phyloP scores from a whole-genome alignment of 1,140 invertebrate species.

The Helicoverpa armigera region DNA sequence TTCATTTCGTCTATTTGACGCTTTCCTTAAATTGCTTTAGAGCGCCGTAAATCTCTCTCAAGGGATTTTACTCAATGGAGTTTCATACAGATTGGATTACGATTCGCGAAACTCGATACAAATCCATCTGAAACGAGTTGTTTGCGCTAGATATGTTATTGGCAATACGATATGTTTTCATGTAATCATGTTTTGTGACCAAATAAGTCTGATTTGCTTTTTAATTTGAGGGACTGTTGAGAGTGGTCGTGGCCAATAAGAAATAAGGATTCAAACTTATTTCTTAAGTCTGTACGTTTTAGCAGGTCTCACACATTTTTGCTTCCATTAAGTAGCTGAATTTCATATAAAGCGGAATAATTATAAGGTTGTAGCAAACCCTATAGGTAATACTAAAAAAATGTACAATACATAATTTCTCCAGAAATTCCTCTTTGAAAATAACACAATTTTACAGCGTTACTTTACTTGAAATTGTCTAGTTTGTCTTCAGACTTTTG shows the following conservation, averaged over 20 bases:
- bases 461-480: background rate
- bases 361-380: too few relatives aligned
- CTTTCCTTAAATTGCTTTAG: constrained; percentile 41
- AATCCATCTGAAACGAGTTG: constrained; percentile 5
- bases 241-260: too few relatives aligned
- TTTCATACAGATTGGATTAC: constrained; percentile 40
- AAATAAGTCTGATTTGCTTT: too few relatives aligned
- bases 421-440: background rate
- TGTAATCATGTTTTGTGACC: constrained; percentile 8
- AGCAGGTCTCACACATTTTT: too few relatives aligned
- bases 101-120: constrained; percentile 19
- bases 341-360: too few relatives aligned
- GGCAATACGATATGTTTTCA: background rate
- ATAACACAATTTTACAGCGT: background rate
- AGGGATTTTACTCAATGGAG: constrained; percentile 30
- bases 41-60: constrained; percentile 7
- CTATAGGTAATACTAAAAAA: background rate
- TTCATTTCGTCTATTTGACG: constrained; percentile 13
- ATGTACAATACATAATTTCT: background rate
- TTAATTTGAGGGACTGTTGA: too few relatives aligned
- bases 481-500: constrained; percentile 9
- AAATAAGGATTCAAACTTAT: too few relatives aligned
- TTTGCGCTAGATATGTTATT: background rate
- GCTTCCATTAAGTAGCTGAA: too few relatives aligned
- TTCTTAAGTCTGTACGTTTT: too few relatives aligned